Percentiles rank a stretch among this genome's conserved stretches.
Conservation (phyloP, 2,797 vertebrate genomes). For the Sebastes matsubarae region DNA sequence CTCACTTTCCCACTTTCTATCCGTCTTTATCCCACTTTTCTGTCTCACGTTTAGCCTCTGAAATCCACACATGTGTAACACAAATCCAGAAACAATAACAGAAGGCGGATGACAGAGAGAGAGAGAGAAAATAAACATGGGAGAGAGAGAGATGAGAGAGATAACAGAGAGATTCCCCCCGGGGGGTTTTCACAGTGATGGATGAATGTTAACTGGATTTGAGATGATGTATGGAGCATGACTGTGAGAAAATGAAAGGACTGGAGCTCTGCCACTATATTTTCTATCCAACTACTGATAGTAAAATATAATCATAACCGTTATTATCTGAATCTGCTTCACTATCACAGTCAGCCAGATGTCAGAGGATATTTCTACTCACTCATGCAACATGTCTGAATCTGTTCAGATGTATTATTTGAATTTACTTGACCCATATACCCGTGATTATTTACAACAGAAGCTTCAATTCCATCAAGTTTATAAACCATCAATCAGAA, state of each 20-base stretch:
- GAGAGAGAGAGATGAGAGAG: background rate
- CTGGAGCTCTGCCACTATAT: background rate
- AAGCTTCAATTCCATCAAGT: background rate
- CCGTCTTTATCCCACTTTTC: background rate
- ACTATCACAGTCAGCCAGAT: conserved; percentile 16
- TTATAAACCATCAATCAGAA: background rate
- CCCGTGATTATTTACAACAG: background rate
- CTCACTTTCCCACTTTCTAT: background rate
- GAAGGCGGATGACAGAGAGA: background rate
- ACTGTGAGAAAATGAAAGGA: conserved; percentile 35
- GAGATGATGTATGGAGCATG: conserved; percentile 32
- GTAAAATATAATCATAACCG: conserved; percentile 12
- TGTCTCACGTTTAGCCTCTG: background rate
- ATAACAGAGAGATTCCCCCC: background rate
- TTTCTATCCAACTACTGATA: conserved; percentile 11
- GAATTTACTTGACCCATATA: rapidly evolving
- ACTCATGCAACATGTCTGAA: background rate
- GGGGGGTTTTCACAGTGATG: conserved; percentile 1
- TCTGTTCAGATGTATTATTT: background rate
- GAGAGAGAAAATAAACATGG: conserved; percentile 5
- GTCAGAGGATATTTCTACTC: background rate
- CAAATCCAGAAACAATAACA: background rate
- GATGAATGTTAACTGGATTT: conserved; percentile 40
- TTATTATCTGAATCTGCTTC: conserved; percentile 12
- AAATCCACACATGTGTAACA: background rate